Evolutionary conservation across 2,113 vertebrate genomes (phyloP), one percentile per base, ranked within the genome.

Genomic region (Mormoops blainvillei): DNA sequence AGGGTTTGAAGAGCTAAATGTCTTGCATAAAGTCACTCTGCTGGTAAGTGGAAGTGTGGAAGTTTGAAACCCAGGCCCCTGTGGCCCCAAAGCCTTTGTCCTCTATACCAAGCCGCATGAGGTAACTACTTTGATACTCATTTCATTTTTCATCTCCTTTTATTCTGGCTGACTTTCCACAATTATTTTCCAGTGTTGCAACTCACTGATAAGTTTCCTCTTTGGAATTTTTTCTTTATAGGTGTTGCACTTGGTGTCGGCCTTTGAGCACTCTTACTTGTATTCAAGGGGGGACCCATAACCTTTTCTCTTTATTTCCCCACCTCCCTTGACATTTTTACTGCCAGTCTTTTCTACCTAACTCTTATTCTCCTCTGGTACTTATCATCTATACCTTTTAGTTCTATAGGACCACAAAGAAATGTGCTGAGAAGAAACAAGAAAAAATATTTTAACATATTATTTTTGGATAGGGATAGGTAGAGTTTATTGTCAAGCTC

Each of bases 141-240:
- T 82, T 81, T 94, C 31, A 50, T 67, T 89, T 95, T 50, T 52
- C 45, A 16, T 52, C 26, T 90, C 33, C 58, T 91, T 95, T 56
- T 89, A 80, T 74, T 91, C 73, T 78, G 31, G 24, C 16, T 61
- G 56, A 56, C 41, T 84, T 41, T 81, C 24, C 74, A 43, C 67
- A 97, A 50, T 82, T 94, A 91, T 87, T 96, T 88, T 92, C 43
- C 22, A 78, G 26, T 38, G 20, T 67, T 52, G 8, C 83, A 5
- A 83, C 26, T 92, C 61, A 73, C 7, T 86, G 78, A 33, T 92
- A 36, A 96, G 16, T 77, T 36, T 84, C 36, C 88, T 8, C 18
- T 80, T 92, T 94, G 38, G 78, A 87, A 88, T 67, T 94, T 73
- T 95, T 97, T 91, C 78, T 77, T 92, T 84, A 36, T 68, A 90